Conservation (phyloP, 1,140 invertebrate species). For the Triops longicaudatus region DNA sequence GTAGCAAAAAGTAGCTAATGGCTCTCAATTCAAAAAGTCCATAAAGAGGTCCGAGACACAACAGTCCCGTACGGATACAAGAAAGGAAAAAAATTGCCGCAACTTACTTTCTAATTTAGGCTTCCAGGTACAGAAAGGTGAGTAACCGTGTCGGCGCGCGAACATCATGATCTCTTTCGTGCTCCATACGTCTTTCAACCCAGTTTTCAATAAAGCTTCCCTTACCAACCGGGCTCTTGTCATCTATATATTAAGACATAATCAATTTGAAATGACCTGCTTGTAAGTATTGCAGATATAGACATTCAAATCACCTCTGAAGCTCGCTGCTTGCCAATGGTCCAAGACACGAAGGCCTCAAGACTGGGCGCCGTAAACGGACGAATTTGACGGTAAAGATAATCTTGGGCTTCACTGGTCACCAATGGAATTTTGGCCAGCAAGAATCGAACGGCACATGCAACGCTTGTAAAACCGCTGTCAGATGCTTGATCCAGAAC, state of each 20-base stretch:
- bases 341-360: slow-evolving; percentile 44
- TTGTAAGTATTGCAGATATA: slow-evolving; percentile 19
- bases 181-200: slow-evolving; percentile 39
- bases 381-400: slow-evolving; percentile 41
- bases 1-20: too few relatives aligned
- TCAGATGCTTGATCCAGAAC: slow-evolving; percentile 29
- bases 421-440: slow-evolving; percentile 38
- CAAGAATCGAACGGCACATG: slow-evolving; percentile 38
- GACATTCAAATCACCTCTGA: slow-evolving; percentile 39
- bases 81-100: neutral
- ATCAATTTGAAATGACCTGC: slow-evolving; percentile 20
- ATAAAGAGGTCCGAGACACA: too few relatives aligned
- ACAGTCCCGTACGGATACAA: neutral
- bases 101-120: neutral
- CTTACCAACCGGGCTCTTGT: slow-evolving; percentile 37
- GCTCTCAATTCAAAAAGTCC: too few relatives aligned
- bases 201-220: slow-evolving; percentile 36
- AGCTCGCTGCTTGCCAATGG: slow-evolving; percentile 45
- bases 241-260: slow-evolving; percentile 40
- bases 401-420: slow-evolving; percentile 36
- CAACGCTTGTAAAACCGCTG: slow-evolving; percentile 29
- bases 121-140: slow-evolving; percentile 32
- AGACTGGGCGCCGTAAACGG: slow-evolving; percentile 42
- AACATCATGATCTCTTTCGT: slow-evolving; percentile 45
- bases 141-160: slow-evolving; percentile 45